Evolutionary conservation across 2,888 invertebrate genomes (phyloP).

Genomic region (Helicoverpa assulta): DNA sequence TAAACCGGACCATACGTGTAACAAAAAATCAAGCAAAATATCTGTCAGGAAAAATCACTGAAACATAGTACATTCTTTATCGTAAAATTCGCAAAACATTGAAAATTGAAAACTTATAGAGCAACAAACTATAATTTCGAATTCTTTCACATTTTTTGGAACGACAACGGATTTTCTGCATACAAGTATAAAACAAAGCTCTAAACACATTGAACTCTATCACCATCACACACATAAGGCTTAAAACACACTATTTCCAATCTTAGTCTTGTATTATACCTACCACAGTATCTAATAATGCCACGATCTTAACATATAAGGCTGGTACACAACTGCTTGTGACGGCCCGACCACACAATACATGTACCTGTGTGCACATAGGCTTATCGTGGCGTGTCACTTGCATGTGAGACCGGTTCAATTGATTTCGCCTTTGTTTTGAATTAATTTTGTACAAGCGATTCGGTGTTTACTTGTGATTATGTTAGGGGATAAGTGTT

Average conservation of each 20-base stretch:
- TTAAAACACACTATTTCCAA: background rate
- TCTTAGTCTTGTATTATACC: background rate
- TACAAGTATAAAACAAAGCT: too few relatives aligned
- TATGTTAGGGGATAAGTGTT: background rate
- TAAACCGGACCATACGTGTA: too few relatives aligned
- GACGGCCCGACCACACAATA: conserved; percentile 50
- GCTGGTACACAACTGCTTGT: conserved; percentile 50
- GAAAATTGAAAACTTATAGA: too few relatives aligned
- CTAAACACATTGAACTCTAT: too few relatives aligned
- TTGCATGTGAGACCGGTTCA: conserved; percentile 35
- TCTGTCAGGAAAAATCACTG: too few relatives aligned
- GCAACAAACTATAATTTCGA: too few relatives aligned
- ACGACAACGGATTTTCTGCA: too few relatives aligned
- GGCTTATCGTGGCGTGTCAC: conserved; percentile 53
- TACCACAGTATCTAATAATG: conserved; percentile 21
- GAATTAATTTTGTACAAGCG: conserved; percentile 40
- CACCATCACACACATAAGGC: too few relatives aligned
- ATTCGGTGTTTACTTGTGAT: conserved; percentile 20
- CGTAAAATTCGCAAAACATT: too few relatives aligned
- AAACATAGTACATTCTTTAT: too few relatives aligned
- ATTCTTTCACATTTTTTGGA: too few relatives aligned
- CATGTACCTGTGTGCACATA: conserved; percentile 44
- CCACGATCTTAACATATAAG: conserved; percentile 39
- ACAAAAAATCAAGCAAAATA: too few relatives aligned
- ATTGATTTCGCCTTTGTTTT: conserved; percentile 57